phyloP scores from a whole-genome alignment of 1,140 invertebrate genomes.

The Drosophila quadrilineata region DNA sequence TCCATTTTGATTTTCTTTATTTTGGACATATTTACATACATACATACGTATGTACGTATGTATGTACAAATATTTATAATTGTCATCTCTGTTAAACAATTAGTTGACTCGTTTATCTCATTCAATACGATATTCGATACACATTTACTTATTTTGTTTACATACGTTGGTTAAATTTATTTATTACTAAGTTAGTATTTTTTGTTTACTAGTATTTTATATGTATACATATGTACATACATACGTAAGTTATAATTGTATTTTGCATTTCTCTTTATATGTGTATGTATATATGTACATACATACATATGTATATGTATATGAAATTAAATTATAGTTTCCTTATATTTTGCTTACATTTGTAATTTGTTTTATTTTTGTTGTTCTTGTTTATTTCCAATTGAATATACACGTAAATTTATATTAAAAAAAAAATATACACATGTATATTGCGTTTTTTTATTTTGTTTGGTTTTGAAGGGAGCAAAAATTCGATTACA shows the following conservation, averaged over 20 bases:
- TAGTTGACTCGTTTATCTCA: neutral
- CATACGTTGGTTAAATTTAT: no score
- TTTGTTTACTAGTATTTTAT: constrained; percentile 2
- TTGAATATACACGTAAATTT: constrained; percentile 11
- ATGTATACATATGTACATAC: neutral
- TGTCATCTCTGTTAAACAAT: no score
- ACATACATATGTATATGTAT: neutral
- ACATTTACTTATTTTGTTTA: constrained; percentile 14
- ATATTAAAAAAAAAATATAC: no score
- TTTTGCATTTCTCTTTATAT: constrained; percentile 32
- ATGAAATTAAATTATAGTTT: constrained; percentile 21
- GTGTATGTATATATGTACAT: no score
- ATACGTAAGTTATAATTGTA: constrained; percentile 20
- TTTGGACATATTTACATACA: no score
- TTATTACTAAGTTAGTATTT: constrained; percentile 31
- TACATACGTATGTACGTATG: no score
- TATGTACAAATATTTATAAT: no score
- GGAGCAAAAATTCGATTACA: neutral
- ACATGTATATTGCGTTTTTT: constrained; percentile 20
- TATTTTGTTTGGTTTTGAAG: neutral
- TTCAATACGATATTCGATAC: neutral
- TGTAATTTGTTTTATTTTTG: constrained; percentile 1
- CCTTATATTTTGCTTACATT: constrained; percentile 19
- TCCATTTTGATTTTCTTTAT: no score
- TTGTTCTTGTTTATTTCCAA: constrained; percentile 5